Evolutionary conservation across 2,797 vertebrate species (phyloP).

Genomic region (Kryptopterus vitreolus): DNA sequence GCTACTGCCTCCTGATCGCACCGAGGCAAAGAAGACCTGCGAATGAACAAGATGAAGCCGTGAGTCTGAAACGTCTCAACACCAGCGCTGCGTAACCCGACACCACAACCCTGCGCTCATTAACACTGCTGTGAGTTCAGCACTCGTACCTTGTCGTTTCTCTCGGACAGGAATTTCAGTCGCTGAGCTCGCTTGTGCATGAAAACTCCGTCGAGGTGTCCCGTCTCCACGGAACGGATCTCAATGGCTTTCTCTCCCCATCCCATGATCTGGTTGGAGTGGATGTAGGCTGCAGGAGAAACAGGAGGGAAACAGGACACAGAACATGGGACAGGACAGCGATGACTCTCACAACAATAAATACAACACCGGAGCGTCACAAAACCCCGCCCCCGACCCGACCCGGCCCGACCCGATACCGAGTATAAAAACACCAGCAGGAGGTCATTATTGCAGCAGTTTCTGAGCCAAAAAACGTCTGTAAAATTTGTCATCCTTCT

Average conservation of each 20-base stretch:
- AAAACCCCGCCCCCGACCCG: conserved; percentile 36
- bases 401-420: conserved; percentile 32
- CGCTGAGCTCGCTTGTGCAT: conserved; percentile 99
- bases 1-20: conserved; percentile 97
- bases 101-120: neutral
- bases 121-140: neutral
- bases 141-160: conserved; percentile 92
- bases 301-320: conserved; percentile 50
- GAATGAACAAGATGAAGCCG: neutral
- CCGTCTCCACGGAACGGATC: conserved; percentile 98
- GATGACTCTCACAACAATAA: conserved; percentile 51
- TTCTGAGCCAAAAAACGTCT: conserved; percentile 61
- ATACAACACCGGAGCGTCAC: conserved; percentile 29
- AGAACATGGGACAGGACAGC: conserved; percentile 64
- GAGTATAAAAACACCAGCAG: conserved; percentile 54
- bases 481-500: conserved; percentile 22
- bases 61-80: conserved; percentile 29
- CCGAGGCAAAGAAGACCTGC: conserved; percentile 98
- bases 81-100: neutral
- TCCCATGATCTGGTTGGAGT: conserved; percentile 99
- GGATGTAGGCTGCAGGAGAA: conserved; percentile 92
- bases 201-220: conserved; percentile 99
- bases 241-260: conserved; percentile 99
- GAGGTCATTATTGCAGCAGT: conserved; percentile 80
- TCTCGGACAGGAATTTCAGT: conserved; percentile 98